Percentiles rank a stretch among this genome's conserved stretches.
phyloP scores from a whole-genome alignment of 2,797 vertebrate genomes.

The Crypturellus tataupa region DNA sequence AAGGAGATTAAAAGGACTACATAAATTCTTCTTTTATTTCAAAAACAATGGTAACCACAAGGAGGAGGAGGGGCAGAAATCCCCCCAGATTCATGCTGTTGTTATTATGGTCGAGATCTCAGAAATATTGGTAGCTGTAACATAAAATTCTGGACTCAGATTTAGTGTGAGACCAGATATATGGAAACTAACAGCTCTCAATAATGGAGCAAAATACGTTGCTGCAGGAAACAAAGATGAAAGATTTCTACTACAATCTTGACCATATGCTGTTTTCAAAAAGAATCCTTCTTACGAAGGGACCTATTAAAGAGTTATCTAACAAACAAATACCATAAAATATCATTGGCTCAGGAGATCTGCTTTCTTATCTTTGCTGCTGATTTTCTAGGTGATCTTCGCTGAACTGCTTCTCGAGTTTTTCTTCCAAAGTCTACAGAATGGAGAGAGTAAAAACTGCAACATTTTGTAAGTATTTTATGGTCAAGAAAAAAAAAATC shows the following conservation, averaged over 20 bases:
- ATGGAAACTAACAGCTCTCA: neutral
- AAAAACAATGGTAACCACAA: neutral
- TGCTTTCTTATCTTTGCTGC: neutral
- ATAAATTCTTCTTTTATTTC: slow-evolving; percentile 17
- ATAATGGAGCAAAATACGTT: neutral
- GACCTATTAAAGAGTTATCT: neutral
- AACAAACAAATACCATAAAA: neutral
- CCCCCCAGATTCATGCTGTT: neutral
- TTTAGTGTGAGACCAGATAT: neutral
- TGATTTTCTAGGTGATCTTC: neutral
- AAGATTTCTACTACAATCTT: neutral
- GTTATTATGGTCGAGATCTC: neutral
- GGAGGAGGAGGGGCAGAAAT: neutral
- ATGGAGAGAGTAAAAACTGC: neutral
- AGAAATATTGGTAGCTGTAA: neutral
- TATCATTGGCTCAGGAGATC: neutral
- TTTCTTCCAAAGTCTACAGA: neutral
- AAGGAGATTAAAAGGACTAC: slow-evolving; percentile 29
- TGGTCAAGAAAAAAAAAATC: neutral
- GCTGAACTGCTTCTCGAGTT: neutral
- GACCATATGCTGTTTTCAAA: neutral
- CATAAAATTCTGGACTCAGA: neutral
- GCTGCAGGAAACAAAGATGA: neutral
- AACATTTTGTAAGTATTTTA: neutral
- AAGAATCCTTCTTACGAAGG: no score